These are phyloP conservation scores for Mizuhopecten yessoensis DNA, from an alignment of 1,140 invertebrate genomes.

Conservation along the genomic window DNA sequence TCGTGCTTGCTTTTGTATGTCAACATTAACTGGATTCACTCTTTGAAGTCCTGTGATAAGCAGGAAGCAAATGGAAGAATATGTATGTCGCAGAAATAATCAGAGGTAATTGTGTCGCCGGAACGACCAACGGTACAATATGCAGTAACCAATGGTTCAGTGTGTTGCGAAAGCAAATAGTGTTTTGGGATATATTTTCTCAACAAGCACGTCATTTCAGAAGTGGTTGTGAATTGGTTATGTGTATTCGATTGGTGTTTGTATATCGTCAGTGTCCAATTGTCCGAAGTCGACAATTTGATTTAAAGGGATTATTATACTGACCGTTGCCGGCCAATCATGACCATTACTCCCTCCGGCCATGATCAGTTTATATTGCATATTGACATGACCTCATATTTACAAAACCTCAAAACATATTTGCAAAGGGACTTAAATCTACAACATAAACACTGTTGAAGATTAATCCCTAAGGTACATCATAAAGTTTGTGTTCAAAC, in stretches of 20 bases:
- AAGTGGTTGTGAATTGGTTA: background rate
- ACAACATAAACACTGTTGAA: background rate
- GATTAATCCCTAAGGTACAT: background rate
- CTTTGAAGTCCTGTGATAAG: too few relatives aligned
- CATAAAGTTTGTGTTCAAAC: background rate
- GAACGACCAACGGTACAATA: too few relatives aligned
- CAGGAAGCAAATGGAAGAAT: too few relatives aligned
- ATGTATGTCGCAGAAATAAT: too few relatives aligned
- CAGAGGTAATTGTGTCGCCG: too few relatives aligned
- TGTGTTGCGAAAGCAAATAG: too few relatives aligned
- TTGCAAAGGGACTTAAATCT: background rate
- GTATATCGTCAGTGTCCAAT: background rate
- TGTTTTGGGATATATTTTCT: background rate
- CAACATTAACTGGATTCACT: too few relatives aligned
- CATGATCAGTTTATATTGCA: background rate
- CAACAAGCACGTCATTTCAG: background rate
- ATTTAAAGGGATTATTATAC: background rate
- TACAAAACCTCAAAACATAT: constrained; percentile 15
- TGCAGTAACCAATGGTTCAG: too few relatives aligned
- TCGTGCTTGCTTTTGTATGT: too few relatives aligned
- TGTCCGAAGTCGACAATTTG: background rate
- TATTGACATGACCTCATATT: background rate
- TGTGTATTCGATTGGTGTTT: background rate
- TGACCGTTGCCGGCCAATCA: background rate
- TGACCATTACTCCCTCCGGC: background rate